Evolutionary conservation across 2,888 invertebrate genomes (phyloP).

Genomic region (Macroteleia sp.): DNA sequence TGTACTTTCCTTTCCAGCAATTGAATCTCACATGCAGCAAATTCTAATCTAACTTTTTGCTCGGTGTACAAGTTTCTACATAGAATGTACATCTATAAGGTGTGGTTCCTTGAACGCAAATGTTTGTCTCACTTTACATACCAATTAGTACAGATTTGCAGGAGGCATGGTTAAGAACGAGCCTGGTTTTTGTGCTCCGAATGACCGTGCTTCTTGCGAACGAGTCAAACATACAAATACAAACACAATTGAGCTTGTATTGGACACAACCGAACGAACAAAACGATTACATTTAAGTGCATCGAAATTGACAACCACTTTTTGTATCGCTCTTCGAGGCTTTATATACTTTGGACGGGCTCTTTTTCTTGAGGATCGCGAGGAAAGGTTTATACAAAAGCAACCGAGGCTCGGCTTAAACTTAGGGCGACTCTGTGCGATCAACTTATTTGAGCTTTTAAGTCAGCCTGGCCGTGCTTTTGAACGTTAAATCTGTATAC

Average conservation of each 20-base stretch:
- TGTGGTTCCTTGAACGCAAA: too few species aligned
- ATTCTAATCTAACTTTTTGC: too few species aligned
- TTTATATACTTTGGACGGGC: conserved; percentile 57
- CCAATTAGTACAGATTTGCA: too few species aligned
- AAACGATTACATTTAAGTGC: conserved; percentile 70
- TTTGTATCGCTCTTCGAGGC: conserved; percentile 61
- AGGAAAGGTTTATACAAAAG: conserved; percentile 72
- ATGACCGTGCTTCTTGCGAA: too few species aligned
- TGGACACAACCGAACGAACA: conserved; percentile 19
- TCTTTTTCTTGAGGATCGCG: conserved; percentile 62
- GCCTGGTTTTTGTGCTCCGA: too few species aligned
- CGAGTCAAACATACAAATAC: conserved; percentile 38
- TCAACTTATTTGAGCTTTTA: conserved; percentile 68
- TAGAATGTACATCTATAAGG: too few species aligned
- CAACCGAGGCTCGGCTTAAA: conserved; percentile 75
- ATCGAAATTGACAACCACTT: conserved; percentile 69
- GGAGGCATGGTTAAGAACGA: too few species aligned
- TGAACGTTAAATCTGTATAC: conserved; percentile 81
- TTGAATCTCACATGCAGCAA: too few species aligned
- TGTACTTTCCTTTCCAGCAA: too few species aligned
- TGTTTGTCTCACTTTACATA: too few species aligned
- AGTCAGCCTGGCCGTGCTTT: conserved; percentile 78
- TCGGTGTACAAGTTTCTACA: too few species aligned
- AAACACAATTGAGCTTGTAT: conserved; percentile 47
- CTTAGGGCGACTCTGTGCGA: too few species aligned